Conservation (phyloP, 2,888 invertebrate genomes). For the Perdita meconis region DNA sequence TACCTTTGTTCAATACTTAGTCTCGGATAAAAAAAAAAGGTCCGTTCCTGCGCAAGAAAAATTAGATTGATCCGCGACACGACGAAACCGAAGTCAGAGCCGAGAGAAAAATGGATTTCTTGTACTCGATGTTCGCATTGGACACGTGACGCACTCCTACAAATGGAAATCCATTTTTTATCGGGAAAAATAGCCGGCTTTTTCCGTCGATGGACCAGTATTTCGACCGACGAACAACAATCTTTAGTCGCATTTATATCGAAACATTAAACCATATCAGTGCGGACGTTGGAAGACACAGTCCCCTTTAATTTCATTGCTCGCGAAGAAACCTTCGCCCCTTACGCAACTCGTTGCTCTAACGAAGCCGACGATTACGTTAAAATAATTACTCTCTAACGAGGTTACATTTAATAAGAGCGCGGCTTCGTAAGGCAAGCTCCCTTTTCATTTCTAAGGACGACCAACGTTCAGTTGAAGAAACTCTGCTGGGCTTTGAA, state of each 20-base stretch:
- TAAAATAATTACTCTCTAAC: conserved; percentile 26
- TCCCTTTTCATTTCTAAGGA: conserved; percentile 12
- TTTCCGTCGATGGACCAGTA: conserved; percentile 8
- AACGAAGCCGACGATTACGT: conserved; percentile 7
- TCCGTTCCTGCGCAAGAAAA: conserved; percentile 34
- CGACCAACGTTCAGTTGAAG: neutral
- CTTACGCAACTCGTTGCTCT: neutral
- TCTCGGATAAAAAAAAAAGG: conserved; percentile 1
- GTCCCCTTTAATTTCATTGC: neutral
- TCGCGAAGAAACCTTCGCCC: neutral
- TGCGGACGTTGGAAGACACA: neutral
- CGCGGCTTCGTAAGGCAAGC: neutral
- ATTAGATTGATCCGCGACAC: conserved; percentile 53
- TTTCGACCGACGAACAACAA: conserved; percentile 10
- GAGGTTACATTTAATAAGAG: conserved; percentile 16
- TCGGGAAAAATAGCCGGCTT: conserved; percentile 21
- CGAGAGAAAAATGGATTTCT: conserved; percentile 59
- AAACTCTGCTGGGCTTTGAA: neutral
- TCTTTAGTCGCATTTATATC: conserved; percentile 1
- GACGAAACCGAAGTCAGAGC: conserved; percentile 40
- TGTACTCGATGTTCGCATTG: conserved; percentile 30
- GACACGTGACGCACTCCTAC: conserved; percentile 55
- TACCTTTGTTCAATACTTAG: conserved; percentile 20
- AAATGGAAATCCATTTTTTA: conserved; percentile 67
- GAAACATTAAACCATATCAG: neutral